A percentile compares a stretch with the other conserved stretches of the same genome.
Evolutionary conservation across 2,797 vertebrate genomes (phyloP).

Genomic region (Crax fasciolata): DNA sequence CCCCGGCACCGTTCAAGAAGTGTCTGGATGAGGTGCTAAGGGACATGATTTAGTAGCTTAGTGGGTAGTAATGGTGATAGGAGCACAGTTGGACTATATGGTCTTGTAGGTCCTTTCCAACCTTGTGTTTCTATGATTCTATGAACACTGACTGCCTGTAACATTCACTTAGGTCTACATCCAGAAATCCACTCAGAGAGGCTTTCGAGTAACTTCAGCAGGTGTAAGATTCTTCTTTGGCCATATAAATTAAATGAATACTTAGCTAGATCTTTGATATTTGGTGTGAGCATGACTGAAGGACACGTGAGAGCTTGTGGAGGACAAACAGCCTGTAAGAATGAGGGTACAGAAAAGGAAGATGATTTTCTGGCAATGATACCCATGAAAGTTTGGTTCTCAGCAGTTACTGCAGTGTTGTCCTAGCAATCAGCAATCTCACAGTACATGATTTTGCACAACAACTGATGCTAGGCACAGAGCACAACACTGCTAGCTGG

Average conservation of each 20-base stretch:
- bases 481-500: neutral
- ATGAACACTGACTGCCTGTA: too few relatives aligned
- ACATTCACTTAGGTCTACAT: rapidly evolving
- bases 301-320: too few relatives aligned
- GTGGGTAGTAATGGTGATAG: too few relatives aligned
- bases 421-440: too few relatives aligned
- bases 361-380: rapidly evolving
- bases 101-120: too few relatives aligned
- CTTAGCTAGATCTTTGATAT: neutral
- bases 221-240: too few relatives aligned
- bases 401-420: rapidly evolving
- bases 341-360: rapidly evolving
- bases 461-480: neutral
- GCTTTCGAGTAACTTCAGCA: neutral
- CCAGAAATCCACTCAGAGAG: neutral
- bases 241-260: neutral
- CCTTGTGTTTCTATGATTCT: too few relatives aligned
- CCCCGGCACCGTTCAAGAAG: too few relatives aligned
- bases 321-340: rapidly evolving
- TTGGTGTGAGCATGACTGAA: rapidly evolving
- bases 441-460: rapidly evolving
- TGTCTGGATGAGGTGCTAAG: too few relatives aligned
- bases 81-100: too few relatives aligned
- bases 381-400: rapidly evolving
- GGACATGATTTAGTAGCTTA: too few relatives aligned